Evolutionary conservation across 2,888 invertebrate species (phyloP).

Genomic region (Tenthredo amoena): DNA sequence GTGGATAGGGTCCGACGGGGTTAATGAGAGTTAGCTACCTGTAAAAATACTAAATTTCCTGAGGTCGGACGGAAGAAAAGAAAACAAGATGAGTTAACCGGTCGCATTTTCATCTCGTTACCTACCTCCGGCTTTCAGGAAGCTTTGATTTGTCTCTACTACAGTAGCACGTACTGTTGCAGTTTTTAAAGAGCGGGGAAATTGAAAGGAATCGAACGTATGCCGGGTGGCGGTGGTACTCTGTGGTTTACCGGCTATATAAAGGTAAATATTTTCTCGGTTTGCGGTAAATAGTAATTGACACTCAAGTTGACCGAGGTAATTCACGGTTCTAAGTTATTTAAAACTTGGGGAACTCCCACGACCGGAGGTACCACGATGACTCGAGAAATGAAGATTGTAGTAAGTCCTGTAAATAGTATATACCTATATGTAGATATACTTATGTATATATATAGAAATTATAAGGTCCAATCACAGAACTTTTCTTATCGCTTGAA

Average conservation of each 20-base stretch:
- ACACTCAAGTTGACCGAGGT: slow-evolving; percentile 16
- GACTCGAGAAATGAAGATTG: slow-evolving; percentile 39
- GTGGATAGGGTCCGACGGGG: neutral
- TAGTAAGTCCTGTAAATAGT: slow-evolving; percentile 26
- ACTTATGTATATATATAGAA: neutral
- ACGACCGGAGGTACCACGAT: slow-evolving; percentile 10
- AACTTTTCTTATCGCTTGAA: slow-evolving; percentile 28
- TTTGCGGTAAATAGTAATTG: slow-evolving; percentile 27
- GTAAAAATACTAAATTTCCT: neutral
- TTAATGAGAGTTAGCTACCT: neutral
- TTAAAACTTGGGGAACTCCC: neutral
- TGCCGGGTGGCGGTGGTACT: slow-evolving; percentile 19
- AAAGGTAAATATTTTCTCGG: neutral
- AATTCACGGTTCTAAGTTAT: neutral
- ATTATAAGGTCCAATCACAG: neutral
- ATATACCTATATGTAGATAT: neutral
- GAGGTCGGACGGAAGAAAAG: neutral
- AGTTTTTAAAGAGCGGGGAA: slow-evolving; percentile 21
- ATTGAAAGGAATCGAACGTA: neutral
- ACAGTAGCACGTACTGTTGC: neutral
- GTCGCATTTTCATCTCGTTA: slow-evolving; percentile 36
- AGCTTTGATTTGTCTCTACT: neutral
- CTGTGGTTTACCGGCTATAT: slow-evolving; percentile 28
- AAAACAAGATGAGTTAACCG: slow-evolving; percentile 22
- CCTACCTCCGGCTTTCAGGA: neutral